Conservation (phyloP, 1,140 invertebrate genomes). For the Monochamus saltuarius region DNA sequence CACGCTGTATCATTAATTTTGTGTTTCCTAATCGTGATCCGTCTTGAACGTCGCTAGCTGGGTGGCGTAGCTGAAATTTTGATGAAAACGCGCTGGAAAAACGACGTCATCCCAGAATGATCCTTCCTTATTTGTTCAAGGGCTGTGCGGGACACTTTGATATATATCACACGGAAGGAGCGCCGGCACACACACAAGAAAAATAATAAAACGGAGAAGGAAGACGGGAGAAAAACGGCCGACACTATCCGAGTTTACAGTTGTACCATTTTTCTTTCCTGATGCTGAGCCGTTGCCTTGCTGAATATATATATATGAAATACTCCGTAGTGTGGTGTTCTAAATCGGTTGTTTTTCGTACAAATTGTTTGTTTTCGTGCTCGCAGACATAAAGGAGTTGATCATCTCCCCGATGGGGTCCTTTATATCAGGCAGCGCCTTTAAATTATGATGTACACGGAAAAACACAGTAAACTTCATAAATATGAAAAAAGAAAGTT, state of each 20-base stretch:
- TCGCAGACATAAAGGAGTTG: too few species aligned
- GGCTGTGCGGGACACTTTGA: constrained; percentile 32
- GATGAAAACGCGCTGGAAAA: background rate
- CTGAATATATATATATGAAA: background rate
- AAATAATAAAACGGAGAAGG: constrained; percentile 22
- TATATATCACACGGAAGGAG: constrained; percentile 24
- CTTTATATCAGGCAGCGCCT: too few species aligned
- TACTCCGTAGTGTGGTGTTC: too few species aligned
- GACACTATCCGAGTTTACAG: constrained; percentile 25
- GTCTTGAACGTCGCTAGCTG: too few species aligned
- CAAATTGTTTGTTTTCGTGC: too few species aligned
- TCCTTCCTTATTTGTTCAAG: constrained; percentile 33
- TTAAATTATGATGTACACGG: too few species aligned
- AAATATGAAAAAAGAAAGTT: too few species aligned
- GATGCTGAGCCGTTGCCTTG: background rate
- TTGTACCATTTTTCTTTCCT: constrained; percentile 28
- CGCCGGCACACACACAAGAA: constrained; percentile 11
- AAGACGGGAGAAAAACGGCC: constrained; percentile 24
- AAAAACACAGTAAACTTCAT: too few species aligned
- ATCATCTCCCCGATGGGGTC: too few species aligned
- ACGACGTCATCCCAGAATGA: constrained; percentile 22
- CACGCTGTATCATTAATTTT: too few species aligned
- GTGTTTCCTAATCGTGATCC: too few species aligned
- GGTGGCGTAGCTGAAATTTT: background rate
- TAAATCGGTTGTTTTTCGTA: too few species aligned